Conservation (phyloP, 2,797 vertebrate species). For the Fringilla coelebs region DNA sequence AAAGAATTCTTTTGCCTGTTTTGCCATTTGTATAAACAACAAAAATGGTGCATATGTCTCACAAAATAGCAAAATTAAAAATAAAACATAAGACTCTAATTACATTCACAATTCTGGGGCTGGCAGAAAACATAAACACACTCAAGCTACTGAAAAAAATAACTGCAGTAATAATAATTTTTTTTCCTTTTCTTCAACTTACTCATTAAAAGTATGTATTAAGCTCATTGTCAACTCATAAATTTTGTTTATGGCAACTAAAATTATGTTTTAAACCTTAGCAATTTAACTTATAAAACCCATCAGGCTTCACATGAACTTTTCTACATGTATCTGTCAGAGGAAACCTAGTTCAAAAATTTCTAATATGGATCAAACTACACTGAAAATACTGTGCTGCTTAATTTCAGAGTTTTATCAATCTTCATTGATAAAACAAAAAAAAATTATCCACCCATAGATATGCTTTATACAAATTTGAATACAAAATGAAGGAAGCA, state of each 20-base stretch:
- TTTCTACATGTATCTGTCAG: not conserved
- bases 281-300: not conserved
- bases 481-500: not conserved
- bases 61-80: not conserved
- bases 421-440: not conserved
- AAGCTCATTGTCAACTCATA: not conserved
- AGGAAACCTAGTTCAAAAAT: not conserved
- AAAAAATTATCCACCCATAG: not conserved
- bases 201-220: not conserved
- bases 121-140: not conserved
- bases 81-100: not conserved
- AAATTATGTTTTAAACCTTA: not conserved
- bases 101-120: not conserved
- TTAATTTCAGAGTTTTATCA: not conserved
- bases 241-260: not conserved
- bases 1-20: not conserved
- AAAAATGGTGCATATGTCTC: not conserved
- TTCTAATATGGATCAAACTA: not conserved
- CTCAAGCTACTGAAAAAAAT: not conserved
- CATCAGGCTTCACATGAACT: not conserved
- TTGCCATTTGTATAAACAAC: not conserved
- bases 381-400: not conserved
- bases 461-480: not conserved
- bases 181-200: not conserved
- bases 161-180: not conserved